Base-by-base conservation (phyloP, 53 echinoderm and acorn worm species). In the Henricia sp. region DNA sequence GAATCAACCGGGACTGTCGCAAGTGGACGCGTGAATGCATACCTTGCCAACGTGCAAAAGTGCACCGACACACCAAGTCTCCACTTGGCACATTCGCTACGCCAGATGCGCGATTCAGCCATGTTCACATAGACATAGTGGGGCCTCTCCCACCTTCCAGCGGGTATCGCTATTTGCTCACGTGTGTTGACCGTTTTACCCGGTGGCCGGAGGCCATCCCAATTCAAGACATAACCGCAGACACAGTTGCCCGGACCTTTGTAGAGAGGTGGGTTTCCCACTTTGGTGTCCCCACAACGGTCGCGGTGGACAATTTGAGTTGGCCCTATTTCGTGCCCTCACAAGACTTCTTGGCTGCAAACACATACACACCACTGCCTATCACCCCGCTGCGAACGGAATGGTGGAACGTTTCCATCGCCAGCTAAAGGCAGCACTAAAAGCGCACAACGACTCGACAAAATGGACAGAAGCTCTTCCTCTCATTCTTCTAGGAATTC, bases 141-240 rank as follows among this genome's bases (percentile, higher is more conserved):
- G 91, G 87, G 1, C 83, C 91, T 1, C 77, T 87, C 36, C 83
- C 91, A 6, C 87, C 74, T 33, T 91, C 88, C 1, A 68, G 78
- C 6, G 91, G 91, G 0, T 63, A 42, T 57, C 38, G 37, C 0
- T 88, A 91, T 34, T 59, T 87, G 5, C 63, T 91, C 17, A 88
- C 83, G 17, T 27, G 46, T 34, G 27, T 87, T 1, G 80, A 87
- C 37, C 37, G 80, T 5, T 87, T 87, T 43, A 78, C 70, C 0
- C 52, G 82, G 28, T 87, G 78, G 87, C 87, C 87, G 1, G 86
- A 86, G 35, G 86, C 76, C 10, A 78, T 87, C 13, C 63, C 76
- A 12, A 39, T 87, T 0, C 6, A 77, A 1, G 68, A 87, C 44
- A 78, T 78, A 10, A 78, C 77, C 3, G 71, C 82, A 3, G 70